Percentiles rank a stretch among this genome's conserved stretches.
Evolutionary conservation across 2,888 invertebrate species (phyloP).

Genomic region (Scelioninae gen. 1): DNA sequence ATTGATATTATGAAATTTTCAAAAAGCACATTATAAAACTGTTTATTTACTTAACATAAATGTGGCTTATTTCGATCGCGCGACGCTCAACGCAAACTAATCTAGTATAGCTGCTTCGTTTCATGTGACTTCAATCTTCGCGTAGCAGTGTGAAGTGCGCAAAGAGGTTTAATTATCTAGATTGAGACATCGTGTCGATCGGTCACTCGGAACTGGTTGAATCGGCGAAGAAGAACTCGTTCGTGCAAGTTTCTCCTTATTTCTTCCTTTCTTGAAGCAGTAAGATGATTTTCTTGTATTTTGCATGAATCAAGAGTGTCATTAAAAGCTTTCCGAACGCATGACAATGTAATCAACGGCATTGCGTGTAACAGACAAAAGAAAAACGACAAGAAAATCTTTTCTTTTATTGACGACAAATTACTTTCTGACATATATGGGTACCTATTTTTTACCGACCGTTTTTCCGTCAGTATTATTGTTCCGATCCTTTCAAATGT

Average conservation of each 20-base stretch:
- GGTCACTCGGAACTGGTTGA: conserved; percentile 64
- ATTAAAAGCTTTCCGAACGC: conserved; percentile 28
- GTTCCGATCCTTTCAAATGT: not conserved
- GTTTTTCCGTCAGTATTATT: not conserved
- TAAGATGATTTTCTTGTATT: conserved; percentile 56
- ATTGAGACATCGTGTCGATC: conserved; percentile 71
- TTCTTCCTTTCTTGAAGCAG: conserved; percentile 19
- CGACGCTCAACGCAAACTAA: conserved; percentile 30
- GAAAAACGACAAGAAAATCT: conserved; percentile 15
- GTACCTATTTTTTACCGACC: not conserved
- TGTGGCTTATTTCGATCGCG: conserved; percentile 36
- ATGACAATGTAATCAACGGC: conserved; percentile 59
- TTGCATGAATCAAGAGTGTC: conserved; percentile 33
- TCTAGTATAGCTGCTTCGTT: conserved; percentile 53
- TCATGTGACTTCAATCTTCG: conserved; percentile 56
- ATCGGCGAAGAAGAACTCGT: conserved; percentile 64
- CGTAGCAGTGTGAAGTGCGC: conserved; percentile 61
- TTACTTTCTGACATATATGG: conserved; percentile 7
- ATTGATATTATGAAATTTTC: not conserved
- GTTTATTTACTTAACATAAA: conserved; percentile 24
- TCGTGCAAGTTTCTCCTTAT: conserved; percentile 48
- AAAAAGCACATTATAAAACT: not conserved
- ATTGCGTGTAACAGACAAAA: conserved; percentile 24
- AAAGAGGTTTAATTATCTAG: conserved; percentile 72
- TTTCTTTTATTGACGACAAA: conserved; percentile 15